Base-by-base conservation (phyloP, 2,888 invertebrate species). In the Epistrophe grossulariae region DNA sequence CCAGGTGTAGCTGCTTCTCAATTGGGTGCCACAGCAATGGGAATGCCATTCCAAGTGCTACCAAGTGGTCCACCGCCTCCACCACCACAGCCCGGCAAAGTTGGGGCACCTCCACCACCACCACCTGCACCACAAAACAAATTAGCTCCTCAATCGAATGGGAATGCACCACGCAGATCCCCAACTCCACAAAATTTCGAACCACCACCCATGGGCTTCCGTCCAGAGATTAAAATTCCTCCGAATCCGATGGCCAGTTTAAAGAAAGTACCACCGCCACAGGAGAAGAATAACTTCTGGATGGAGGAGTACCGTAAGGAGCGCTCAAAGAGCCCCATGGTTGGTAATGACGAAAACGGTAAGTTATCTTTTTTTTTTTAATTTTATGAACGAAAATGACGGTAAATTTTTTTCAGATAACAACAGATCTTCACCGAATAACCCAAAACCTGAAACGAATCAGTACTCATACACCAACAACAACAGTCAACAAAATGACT, bases 201-300 rank as follows among this genome's bases (percentile, higher is more conserved):
- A 90, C 92, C 93, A 64, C 93, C 94, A 70, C 93, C 93, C 74
- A 90, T 93, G 68, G 95, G 95, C 45, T 95, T 95, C 91, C 93
- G 96, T 82, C 96, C 96, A 19, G 96, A 96, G 93, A 96, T 96
- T 90, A 96, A 96, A 24, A 96, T 96, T 66, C 96, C 96, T 9
- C 94, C 95, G 85, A 96, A 96, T 91, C 96, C 96, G 0, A 96
- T 96, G 92, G 95, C 95, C 35, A 93, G 95, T 93, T 91, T 96
- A 85, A 94, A 95, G 88, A 96, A 95, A 93, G 95, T 96, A 4
- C 94, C 95, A 84, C 95, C 95, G 79, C 95, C 96, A 0, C 94
- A 95, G 88, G 94, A 95, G 88, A 95, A 95, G 94, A 94, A 95
- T 90, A 92, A 93, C 55, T 95, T 95, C 90, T 94, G 95, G 90